Base-by-base conservation (phyloP, 2,888 invertebrate species). In the Macrophya annulata region DNA sequence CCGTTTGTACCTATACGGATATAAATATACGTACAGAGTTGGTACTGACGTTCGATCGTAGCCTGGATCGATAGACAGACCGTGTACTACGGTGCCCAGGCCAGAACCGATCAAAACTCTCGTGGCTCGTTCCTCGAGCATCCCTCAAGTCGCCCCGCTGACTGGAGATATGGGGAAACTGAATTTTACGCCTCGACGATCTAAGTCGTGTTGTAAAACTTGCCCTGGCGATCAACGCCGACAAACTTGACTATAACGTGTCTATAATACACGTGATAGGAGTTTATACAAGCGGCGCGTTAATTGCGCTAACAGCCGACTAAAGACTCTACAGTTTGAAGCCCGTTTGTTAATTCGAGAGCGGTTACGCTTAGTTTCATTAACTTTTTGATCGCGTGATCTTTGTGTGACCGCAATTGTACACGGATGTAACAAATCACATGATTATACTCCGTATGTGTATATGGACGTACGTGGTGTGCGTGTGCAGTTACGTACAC, bases 41-140 rank as follows among this genome's bases (percentile, higher is more conserved):
- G 45, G 45, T 45, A 74, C 74, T n/a, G 10, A 43, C n/a, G 17
- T 74, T 74, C 74, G 74, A 74, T 74, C 74, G 74, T 10, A 43
- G 12, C 2, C 21, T 45, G 74, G 74, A n/a, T 74, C 74, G 74
- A 74, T 74, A 74, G 43, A 31, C 71, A 74, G 21, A n/a, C n/a
- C n/a, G n/a, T n/a, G n/a, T n/a, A n/a, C n/a, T n/a, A 21, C 45
- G 74, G 45, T 43, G 45, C 43, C 74, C 74, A 12, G 74, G 21
- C n/a, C 9, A 21, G 45, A 45, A 74, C n/a, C 45, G 71, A 71
- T 71, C 37, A 40, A 71, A 71, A n/a, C 71, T 51, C 51, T 51
- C 51, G 51, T 17, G 51, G n/a, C 51, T n/a, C 51, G n/a, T 17
- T n/a, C n/a, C n/a, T n/a, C n/a, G n/a, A n/a, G n/a, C 51, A 51